Evolutionary conservation across 1,140 invertebrate genomes (phyloP), one percentile per base, ranked within the genome.

Genomic region (Bombyx mori): DNA sequence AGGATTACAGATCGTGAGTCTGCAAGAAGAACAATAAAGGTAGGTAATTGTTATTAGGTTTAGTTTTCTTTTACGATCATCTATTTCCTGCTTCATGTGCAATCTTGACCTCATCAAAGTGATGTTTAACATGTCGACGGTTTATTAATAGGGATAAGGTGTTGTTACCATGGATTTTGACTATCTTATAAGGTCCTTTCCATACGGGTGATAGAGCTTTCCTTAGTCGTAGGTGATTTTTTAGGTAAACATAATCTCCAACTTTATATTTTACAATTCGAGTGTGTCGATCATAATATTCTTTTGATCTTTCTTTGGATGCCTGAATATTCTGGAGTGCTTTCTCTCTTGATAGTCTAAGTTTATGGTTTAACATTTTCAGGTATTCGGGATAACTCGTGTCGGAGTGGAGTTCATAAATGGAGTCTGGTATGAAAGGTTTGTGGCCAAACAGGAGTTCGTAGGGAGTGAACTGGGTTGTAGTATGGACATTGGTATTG

Each of bases 71-170:
- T 46, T 47, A 47, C 9, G 8, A 47, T 47, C 8, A 47, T 47
- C 2, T 47, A 18, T 7, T 47, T 10, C 44, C 43, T 48, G 18
- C 8, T 55, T 46, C 42, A 35, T 4, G 6, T 9, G 57, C 47
- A 8, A 22, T 12, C 56, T 63, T 63, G 1, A 59, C 10, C 44
- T 58, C 56, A 35, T 63, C 54, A 9, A n/a, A 54, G 12, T 57
- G 60, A 12, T 57, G 52, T 35, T 46, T 56, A 26, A 56, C 57
- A 43, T 63, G 57, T 26, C 49, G 46, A 22, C 56, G 26, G 47
- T 56, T 56, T 26, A 59, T 59, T 42, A 52, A 26, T 35, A 63
- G 47, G 1, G 60, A 52, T 2, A 49, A 9, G 7, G 51, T 61
- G n/a, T 57, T 57, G 9, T 50, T 54, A 12, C 48, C 48, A 12